Conservation (phyloP, 2,797 vertebrate genomes). For the Antennarius maculatus region DNA sequence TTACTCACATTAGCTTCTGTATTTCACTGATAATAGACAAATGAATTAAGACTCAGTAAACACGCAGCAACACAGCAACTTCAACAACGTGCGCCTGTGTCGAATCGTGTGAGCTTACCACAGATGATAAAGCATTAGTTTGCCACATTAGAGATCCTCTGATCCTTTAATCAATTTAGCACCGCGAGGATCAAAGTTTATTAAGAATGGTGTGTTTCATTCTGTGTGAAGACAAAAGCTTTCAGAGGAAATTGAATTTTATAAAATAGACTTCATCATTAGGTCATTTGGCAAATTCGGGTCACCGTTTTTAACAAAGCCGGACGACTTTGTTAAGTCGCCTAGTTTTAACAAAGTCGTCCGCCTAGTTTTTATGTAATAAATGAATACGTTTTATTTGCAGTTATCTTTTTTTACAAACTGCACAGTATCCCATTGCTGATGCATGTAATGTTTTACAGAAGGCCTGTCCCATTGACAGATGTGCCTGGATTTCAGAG, state of each 20-base stretch:
- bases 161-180: slow-evolving; percentile 33
- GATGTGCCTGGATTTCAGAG: slow-evolving; percentile 45
- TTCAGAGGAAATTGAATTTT: slow-evolving; percentile 21
- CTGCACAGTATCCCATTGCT: slow-evolving; percentile 8
- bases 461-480: slow-evolving; percentile 25
- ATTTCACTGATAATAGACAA: slow-evolving; percentile 58
- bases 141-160: slow-evolving; percentile 20
- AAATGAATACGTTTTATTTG: slow-evolving; percentile 13
- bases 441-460: slow-evolving; percentile 18
- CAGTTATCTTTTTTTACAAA: neutral
- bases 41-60: slow-evolving; percentile 41
- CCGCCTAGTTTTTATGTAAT: too few relatives aligned
- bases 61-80: slow-evolving; percentile 4
- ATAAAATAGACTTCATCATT: slow-evolving; percentile 4
- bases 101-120: slow-evolving; percentile 13
- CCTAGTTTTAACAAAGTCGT: too few relatives aligned
- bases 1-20: slow-evolving; percentile 47
- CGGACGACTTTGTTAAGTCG: too few relatives aligned
- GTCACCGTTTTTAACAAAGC: neutral
- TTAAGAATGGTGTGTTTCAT: slow-evolving; percentile 39
- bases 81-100: slow-evolving; percentile 12
- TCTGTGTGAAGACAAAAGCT: slow-evolving; percentile 21
- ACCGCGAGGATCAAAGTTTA: slow-evolving; percentile 31
- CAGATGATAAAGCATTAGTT: slow-evolving; percentile 22
- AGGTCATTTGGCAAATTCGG: slow-evolving; percentile 1